Percentiles rank a stretch among this genome's conserved stretches.
Evolutionary conservation across 2,113 vertebrate species (phyloP).

Genomic region (Microtus pennsylvanicus): DNA sequence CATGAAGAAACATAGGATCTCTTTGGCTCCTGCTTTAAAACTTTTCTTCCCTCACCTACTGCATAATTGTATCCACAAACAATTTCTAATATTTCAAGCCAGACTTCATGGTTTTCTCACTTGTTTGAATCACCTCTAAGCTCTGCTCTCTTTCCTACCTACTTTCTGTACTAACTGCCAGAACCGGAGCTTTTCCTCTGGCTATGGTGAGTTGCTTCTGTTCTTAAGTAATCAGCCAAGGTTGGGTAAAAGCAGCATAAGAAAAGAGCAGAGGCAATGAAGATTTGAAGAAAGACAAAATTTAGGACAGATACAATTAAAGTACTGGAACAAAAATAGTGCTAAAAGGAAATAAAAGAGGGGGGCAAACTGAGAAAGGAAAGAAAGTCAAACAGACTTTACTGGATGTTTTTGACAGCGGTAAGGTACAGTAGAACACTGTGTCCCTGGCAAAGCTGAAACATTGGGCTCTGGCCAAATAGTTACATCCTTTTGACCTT

Average conservation of each 20-base stretch:
- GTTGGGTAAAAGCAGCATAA: neutral
- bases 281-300: neutral
- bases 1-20: neutral
- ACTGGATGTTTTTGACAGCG: constrained; percentile 45
- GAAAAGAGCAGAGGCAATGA: neutral
- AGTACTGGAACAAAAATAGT: neutral
- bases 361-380: neutral
- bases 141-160: neutral
- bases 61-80: neutral
- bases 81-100: neutral
- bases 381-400: constrained; percentile 57
- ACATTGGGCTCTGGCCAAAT: constrained; percentile 62
- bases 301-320: neutral
- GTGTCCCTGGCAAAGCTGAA: constrained; percentile 72
- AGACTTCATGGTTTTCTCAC: neutral
- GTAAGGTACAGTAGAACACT: constrained; percentile 73
- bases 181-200: neutral
- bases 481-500: constrained; percentile 78
- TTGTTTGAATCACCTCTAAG: neutral
- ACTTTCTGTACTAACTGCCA: neutral
- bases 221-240: neutral
- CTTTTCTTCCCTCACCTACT: neutral
- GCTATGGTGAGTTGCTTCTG: neutral
- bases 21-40: neutral
- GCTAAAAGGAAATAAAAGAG: neutral